Conservation (phyloP, 2,113 vertebrate genomes). For the Setophaga kirtlandii region DNA sequence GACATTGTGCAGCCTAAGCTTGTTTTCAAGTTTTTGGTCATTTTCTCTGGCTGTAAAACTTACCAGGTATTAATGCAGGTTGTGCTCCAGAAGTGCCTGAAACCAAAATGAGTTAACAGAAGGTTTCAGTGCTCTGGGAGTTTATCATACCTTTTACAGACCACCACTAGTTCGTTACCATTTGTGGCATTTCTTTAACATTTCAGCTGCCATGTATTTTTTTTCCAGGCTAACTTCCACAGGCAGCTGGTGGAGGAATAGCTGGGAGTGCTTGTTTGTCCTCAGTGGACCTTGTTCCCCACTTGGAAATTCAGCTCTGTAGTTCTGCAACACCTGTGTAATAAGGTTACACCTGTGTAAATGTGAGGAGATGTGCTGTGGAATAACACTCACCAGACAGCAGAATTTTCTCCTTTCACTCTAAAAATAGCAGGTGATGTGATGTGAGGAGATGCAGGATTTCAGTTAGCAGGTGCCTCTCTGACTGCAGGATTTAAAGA, state of each 20-base stretch:
- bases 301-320: not conserved
- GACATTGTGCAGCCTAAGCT: not conserved
- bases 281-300: not conserved
- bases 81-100: not conserved
- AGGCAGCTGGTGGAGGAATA: not conserved
- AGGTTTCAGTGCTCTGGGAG: not conserved
- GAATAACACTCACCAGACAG: slow-evolving; percentile 4
- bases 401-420: slow-evolving; percentile 14
- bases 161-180: not conserved
- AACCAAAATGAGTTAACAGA: not conserved
- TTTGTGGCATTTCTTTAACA: not conserved
- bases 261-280: not conserved
- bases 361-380: slow-evolving; percentile 19
- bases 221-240: not conserved
- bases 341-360: slow-evolving; percentile 49
- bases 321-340: slow-evolving; percentile 3
- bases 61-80: not conserved
- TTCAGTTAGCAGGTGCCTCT: slow-evolving; percentile 8
- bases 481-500: not conserved
- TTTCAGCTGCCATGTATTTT: not conserved
- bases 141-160: not conserved
- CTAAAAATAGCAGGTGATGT: slow-evolving; percentile 25
- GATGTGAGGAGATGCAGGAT: not conserved
- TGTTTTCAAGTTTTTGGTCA: not conserved
- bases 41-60: not conserved